Percentiles rank a stretch among this genome's conserved stretches.
phyloP scores from a whole-genome alignment of 1,140 invertebrate species.

The Holcopasites calliopsidis region DNA sequence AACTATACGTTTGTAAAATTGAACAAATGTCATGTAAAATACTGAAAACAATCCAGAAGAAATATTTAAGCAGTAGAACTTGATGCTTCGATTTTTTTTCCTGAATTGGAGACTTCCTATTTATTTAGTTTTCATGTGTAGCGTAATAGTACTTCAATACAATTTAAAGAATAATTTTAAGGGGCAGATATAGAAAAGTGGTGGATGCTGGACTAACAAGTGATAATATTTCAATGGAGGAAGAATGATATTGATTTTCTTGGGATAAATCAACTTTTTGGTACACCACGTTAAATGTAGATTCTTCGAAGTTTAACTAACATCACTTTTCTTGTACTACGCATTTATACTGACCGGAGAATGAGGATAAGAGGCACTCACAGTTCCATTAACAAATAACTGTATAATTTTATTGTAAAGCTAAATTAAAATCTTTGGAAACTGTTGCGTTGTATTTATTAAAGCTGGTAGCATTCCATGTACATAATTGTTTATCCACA shows the following conservation, averaged over 20 bases:
- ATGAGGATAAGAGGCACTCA: background rate
- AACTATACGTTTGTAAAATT: constrained; percentile 5
- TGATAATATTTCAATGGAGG: background rate
- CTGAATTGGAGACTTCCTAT: background rate
- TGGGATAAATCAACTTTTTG: background rate
- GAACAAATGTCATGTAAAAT: background rate
- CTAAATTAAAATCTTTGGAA: background rate
- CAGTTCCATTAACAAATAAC: background rate
- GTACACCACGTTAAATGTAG: background rate
- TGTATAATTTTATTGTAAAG: background rate
- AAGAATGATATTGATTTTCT: constrained; percentile 22
- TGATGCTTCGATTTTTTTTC: background rate
- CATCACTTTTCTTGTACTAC: background rate
- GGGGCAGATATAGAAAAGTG: background rate
- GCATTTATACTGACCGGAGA: background rate
- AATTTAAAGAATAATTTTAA: background rate
- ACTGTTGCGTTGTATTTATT: background rate
- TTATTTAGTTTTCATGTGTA: constrained; percentile 3
- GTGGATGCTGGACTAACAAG: background rate
- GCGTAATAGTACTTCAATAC: background rate
- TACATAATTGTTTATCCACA: constrained; percentile 13
- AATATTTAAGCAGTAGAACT: too few relatives aligned
- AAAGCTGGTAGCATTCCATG: constrained; percentile 17
- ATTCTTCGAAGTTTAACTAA: background rate
- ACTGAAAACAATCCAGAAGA: background rate